Conservation (phyloP, 1,140 invertebrate genomes). For the Paraescarpia echinospica region DNA sequence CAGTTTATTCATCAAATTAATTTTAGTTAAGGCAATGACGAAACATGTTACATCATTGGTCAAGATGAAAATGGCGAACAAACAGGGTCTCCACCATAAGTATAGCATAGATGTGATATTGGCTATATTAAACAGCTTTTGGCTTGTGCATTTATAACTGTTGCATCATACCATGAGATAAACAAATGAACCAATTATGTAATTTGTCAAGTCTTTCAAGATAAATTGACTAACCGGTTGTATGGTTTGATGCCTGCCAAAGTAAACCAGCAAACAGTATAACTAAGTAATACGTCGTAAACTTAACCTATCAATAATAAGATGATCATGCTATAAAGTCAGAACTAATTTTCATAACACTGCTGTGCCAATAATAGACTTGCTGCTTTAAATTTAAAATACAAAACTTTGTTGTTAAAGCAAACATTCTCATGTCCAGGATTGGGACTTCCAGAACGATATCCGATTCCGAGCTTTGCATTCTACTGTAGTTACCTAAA, state of each 20-base stretch:
- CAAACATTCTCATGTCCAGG: background rate
- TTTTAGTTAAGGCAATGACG: background rate
- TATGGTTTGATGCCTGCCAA: background rate
- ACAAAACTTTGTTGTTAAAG: no score
- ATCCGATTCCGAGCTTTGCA: background rate
- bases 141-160: background rate
- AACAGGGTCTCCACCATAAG: background rate
- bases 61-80: background rate
- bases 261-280: background rate
- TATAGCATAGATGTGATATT: background rate
- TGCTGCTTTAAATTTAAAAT: no score
- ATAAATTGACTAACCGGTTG: background rate
- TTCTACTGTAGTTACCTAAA: background rate
- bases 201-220: background rate
- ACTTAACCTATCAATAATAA: background rate
- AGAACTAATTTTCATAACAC: no score
- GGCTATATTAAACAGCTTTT: background rate
- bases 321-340: background rate
- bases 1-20: background rate
- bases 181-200: background rate
- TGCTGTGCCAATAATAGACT: no score
- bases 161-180: background rate
- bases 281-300: background rate
- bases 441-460: background rate
- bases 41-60: background rate